These are phyloP conservation scores for Ophiodon elongatus DNA, from an alignment of 2,113 vertebrate species.

Conservation along the genomic window DNA sequence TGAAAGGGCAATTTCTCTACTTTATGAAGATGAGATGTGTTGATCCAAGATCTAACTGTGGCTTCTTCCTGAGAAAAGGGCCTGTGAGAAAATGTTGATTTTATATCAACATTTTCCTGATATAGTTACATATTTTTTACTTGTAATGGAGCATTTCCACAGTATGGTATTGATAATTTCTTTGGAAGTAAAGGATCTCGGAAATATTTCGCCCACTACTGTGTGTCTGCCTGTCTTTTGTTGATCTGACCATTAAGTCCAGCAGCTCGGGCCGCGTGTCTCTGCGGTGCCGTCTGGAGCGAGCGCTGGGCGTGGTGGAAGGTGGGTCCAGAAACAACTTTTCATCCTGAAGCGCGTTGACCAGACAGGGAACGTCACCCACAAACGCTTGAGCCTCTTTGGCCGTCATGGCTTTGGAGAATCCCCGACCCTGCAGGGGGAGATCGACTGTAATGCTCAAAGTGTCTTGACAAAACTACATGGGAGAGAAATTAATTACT, in stretches of 20 bases:
- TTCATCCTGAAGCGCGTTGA: constrained; percentile 92
- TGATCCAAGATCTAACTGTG: constrained; percentile 72
- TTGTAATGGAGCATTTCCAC: not conserved
- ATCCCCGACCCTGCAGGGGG: constrained; percentile 88
- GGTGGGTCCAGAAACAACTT: constrained; percentile 93
- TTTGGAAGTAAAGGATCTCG: not conserved
- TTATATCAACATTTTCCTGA: not conserved
- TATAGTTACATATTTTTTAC: not conserved
- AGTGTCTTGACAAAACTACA: constrained; percentile 10
- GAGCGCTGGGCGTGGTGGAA: constrained; percentile 85
- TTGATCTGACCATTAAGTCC: constrained; percentile 88
- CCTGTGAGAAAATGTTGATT: too few species aligned
- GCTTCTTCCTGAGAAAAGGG: constrained; percentile 57
- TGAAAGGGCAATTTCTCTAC: too few species aligned
- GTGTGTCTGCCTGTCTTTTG: constrained; percentile 9
- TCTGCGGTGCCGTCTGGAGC: constrained; percentile 88
- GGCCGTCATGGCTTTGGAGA: constrained; percentile 94
- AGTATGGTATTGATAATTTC: not conserved
- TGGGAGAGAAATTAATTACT: constrained; percentile 12
- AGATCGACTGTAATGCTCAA: constrained; percentile 25
- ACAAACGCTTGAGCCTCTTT: constrained; percentile 94
- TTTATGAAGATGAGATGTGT: too few species aligned
- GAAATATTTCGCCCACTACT: not conserved
- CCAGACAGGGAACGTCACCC: constrained; percentile 88
- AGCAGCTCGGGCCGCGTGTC: constrained; percentile 91